A percentile compares a stretch with the other conserved stretches of the same genome.
Conservation (phyloP, 2,113 vertebrate genomes). For the Corapipo altera region DNA sequence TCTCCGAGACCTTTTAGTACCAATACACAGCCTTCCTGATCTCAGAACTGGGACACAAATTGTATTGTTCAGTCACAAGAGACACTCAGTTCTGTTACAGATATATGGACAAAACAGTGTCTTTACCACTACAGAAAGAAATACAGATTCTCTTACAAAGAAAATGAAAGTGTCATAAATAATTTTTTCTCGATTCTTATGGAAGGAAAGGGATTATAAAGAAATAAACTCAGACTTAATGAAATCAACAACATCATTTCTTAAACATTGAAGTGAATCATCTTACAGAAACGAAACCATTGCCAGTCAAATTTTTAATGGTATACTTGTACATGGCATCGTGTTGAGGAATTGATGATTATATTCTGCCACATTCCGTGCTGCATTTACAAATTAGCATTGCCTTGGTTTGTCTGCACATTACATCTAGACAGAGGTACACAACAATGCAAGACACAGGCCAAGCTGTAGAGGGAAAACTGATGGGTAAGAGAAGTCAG, state of each 20-base stretch:
- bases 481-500: neutral
- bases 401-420: constrained; percentile 38
- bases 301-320: constrained; percentile 23
- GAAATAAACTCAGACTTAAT: neutral
- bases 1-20: neutral
- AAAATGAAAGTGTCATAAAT: neutral
- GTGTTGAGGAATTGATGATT: neutral
- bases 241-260: neutral
- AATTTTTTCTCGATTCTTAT: neutral
- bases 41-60: neutral
- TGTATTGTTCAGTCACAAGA: neutral
- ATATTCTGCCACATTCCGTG: neutral
- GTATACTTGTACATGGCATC: neutral
- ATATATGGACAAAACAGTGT: neutral
- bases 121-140: neutral
- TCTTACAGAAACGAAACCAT: neutral
- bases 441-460: constrained; percentile 53
- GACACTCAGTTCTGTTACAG: neutral
- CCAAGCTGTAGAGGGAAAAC: constrained; percentile 48
- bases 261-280: neutral
- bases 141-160: neutral
- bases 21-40: neutral
- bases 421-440: constrained; percentile 50
- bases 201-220: neutral
- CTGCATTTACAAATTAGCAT: constrained; percentile 23